A percentile compares a stretch with the other conserved stretches of the same genome.
phyloP scores from a whole-genome alignment of 2,797 vertebrate species.

The Tenualosa thibaudeaui region DNA sequence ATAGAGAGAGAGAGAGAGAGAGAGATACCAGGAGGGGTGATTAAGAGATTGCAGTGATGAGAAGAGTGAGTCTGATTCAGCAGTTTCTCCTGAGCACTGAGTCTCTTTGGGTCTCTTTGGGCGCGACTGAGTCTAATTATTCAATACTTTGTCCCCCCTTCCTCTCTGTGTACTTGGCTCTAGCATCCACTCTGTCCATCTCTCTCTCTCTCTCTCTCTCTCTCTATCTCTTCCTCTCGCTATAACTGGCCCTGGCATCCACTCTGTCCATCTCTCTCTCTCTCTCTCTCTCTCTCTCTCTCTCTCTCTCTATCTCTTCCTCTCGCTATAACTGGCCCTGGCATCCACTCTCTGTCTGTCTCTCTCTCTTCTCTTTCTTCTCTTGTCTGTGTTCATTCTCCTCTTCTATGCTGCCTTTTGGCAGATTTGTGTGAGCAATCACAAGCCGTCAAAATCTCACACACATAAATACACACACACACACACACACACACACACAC shows the following conservation, averaged over 20 bases:
- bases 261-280: too few relatives aligned
- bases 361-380: not conserved
- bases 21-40: conserved; percentile 11
- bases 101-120: not conserved
- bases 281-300: not conserved
- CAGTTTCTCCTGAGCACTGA: conserved; percentile 7
- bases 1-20: not conserved
- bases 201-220: not conserved
- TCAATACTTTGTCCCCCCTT: too few relatives aligned
- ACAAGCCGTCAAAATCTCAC: not conserved
- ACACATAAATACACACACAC: not conserved
- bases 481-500: not conserved
- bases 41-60: conserved; percentile 48
- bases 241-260: too few relatives aligned
- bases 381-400: not conserved
- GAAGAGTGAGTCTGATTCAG: conserved; percentile 45
- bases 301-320: not conserved
- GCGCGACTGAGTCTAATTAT: not conserved
- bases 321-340: not conserved
- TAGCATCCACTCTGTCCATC: not conserved
- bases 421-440: not conserved
- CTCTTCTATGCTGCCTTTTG: not conserved
- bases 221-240: not conserved
- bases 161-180: too few relatives aligned
- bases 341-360: not conserved